Percentiles rank a stretch among this genome's conserved stretches.
phyloP scores from a whole-genome alignment of 2,797 vertebrate genomes.

The Echiichthys vipera region DNA sequence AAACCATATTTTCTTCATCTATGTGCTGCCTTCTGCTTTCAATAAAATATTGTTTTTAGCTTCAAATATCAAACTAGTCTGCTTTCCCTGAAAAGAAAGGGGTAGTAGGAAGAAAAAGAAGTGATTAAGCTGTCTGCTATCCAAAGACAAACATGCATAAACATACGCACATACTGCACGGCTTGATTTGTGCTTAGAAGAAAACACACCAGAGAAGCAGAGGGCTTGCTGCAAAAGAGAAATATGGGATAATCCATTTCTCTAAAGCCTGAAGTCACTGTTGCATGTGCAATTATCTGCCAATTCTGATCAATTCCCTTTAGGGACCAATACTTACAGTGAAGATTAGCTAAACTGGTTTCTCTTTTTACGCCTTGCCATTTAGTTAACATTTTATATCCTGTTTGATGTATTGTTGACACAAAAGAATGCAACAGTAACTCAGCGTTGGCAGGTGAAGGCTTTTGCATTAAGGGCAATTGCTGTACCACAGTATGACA shows the following conservation, averaged over 20 bases:
- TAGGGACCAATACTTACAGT: constrained; percentile 29
- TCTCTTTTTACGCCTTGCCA: constrained; percentile 15
- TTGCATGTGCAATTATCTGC: constrained; percentile 44
- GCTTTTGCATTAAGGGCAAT: background rate
- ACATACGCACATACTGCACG: constrained; percentile 25
- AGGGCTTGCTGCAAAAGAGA: constrained; percentile 46
- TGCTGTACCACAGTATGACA: background rate
- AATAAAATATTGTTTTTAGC: constrained; percentile 71
- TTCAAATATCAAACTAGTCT: constrained; percentile 65
- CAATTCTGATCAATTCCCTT: constrained; percentile 61
- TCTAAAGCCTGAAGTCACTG: constrained; percentile 47
- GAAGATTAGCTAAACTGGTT: constrained; percentile 30
- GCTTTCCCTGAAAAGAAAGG: constrained; percentile 48
- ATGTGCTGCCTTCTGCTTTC: constrained; percentile 55
- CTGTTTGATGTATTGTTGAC: constrained; percentile 23
- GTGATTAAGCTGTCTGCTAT: constrained; percentile 56
- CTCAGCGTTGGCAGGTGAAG: background rate
- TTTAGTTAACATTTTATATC: constrained; percentile 35
- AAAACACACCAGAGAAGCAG: constrained; percentile 55
- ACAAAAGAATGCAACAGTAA: constrained; percentile 21
- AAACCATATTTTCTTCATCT: constrained; percentile 46
- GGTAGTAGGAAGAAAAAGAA: constrained; percentile 17
- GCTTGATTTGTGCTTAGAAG: constrained; percentile 46
- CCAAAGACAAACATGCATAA: constrained; percentile 45
- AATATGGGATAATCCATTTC: constrained; percentile 62